Conservation (phyloP, 92 coral and sea anemone species). For the Hydrozoanthus gracilis region DNA sequence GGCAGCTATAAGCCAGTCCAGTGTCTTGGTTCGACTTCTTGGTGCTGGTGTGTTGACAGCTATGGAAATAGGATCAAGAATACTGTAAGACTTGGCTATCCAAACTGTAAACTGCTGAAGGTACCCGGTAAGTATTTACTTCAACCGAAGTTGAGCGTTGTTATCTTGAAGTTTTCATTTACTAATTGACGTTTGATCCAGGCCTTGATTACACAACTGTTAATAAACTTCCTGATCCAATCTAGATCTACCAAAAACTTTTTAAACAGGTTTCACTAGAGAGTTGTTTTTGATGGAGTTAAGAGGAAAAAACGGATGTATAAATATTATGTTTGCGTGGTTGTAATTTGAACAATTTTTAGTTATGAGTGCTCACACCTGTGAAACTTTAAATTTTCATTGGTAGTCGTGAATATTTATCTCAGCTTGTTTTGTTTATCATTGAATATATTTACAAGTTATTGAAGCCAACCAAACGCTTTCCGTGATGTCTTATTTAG, state of each 20-base stretch:
- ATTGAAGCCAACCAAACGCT: background rate
- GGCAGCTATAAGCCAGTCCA: constrained; percentile 80
- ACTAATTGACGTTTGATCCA: background rate
- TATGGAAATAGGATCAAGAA: constrained; percentile 72
- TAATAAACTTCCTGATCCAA: too few species aligned
- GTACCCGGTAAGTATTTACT: background rate
- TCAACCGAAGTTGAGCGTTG: background rate
- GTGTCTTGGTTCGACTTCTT: constrained; percentile 75
- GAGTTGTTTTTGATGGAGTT: too few species aligned
- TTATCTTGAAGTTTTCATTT: background rate
- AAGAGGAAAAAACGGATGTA: too few species aligned
- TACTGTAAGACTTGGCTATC: constrained; percentile 19
- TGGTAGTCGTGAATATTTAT: too few species aligned
- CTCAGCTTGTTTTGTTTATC: too few species aligned
- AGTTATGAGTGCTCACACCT: too few species aligned
- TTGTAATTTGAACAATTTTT: too few species aligned
- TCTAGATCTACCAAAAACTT: too few species aligned
- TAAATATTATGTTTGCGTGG: too few species aligned
- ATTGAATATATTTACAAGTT: background rate
- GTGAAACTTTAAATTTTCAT: too few species aligned
- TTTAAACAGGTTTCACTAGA: too few species aligned
- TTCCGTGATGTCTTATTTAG: background rate
- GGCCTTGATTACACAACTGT: background rate
- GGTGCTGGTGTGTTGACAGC: constrained; percentile 94
- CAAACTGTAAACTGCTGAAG: background rate